Evolutionary conservation across 2,888 invertebrate species (phyloP), one percentile per base, ranked within the genome.

Genomic region (Prenolepis imparis): DNA sequence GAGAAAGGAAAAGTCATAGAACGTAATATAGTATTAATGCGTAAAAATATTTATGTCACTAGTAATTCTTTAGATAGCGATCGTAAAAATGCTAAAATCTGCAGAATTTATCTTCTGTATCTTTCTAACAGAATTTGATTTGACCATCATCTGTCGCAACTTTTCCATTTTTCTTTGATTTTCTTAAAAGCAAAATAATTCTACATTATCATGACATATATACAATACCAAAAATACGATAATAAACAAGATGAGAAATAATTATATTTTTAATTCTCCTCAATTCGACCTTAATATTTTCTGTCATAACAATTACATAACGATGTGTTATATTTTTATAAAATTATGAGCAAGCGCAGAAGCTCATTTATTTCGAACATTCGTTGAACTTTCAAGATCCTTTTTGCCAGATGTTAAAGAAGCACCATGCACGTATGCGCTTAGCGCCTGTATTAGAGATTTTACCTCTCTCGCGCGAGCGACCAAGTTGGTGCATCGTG

Each of bases 401-500:
- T 70, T 59, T 78, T 24, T 36, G 72, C 59, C 72, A 72, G 70
- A 80, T 48, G 59, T 70, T 72, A 59, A 32, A 59, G 32, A 44
- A 80, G 12, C 28, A 67, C 3, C 24, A 24, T 18, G 18, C 48
- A 48, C 48, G 70, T 57, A 59, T 57, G 70, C 59, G 41, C 70
- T 70, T 28, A 44, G 41, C n/a, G 18, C 77, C 36, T 64, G 68
- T 44, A 73, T 66, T 44, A 73, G 66, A 75, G 84, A 81, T 83
- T 85, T 84, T 73, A 84, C 85, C 84, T 85, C 88, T 86, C 85
- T 72, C 85, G 85, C 86, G 87, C 89, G 83, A 89, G 83, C 85
- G 87, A 87, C 87, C 86, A 87, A 84, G 90, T 87, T 89, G 87
- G 86, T 83, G 85, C 88, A 88, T 87, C 90, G 92, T 91, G 90